Conservation (phyloP, 1,140 invertebrate species). For the Drosophila nikananu region DNA sequence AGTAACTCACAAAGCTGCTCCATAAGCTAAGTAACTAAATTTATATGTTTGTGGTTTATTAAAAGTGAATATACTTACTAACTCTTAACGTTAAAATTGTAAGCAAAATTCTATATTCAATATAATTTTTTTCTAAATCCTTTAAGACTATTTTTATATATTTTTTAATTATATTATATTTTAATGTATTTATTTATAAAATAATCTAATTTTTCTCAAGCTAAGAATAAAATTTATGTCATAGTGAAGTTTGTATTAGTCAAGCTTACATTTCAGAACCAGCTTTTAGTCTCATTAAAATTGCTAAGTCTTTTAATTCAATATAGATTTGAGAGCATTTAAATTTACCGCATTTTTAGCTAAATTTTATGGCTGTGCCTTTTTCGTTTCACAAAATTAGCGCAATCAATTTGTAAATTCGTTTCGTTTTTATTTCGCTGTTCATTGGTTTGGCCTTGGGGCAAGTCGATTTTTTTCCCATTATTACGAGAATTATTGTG, state of each 20-base stretch:
- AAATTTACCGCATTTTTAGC: constrained; percentile 14
- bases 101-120: no score
- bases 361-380: constrained; percentile 16
- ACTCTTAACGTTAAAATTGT: no score
- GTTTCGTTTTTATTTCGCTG: constrained; percentile 29
- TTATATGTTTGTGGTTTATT: no score
- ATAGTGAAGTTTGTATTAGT: not conserved
- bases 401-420: constrained; percentile 54
- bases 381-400: constrained; percentile 38
- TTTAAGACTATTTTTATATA: no score
- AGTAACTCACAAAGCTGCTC: not conserved
- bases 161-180: no score
- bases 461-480: constrained; percentile 47
- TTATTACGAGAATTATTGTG: constrained; percentile 51
- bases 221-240: not conserved
- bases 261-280: not conserved
- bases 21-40: no score
- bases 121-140: no score
- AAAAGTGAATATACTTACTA: no score
- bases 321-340: constrained; percentile 14
- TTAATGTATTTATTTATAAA: no score
- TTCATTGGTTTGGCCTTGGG: constrained; percentile 14
- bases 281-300: constrained; percentile 1
- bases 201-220: no score
- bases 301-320: not conserved